Evolutionary conservation across 1,140 invertebrate genomes (phyloP), one percentile per base, ranked within the genome.

Genomic region (Latrodectus geometricus): DNA sequence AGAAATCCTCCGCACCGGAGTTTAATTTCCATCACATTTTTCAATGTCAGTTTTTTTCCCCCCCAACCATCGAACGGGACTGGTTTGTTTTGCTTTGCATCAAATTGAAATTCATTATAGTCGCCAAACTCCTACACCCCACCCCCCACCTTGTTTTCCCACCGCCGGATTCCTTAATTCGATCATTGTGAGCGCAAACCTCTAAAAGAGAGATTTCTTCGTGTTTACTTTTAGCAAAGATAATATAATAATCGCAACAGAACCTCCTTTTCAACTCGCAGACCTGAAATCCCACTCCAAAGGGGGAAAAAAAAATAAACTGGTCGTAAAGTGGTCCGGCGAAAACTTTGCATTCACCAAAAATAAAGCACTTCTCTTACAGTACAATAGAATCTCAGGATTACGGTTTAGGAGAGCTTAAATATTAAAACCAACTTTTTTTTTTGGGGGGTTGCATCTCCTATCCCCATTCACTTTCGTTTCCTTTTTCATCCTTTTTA

Each of bases 221-320:
- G 23, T 84, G 82, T 84, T 84, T 84, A 84, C 82, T 76, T 84
- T 76, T 52, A 75, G 61, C 52, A 76, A 84, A 84, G 82, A 84
- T 84, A 84, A 84, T 76, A 76, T 84, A 84, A 84, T 84, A 84
- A 84, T 69, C 49, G 73, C 82, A 52, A 83, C 80, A 83, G 21
- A 83, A 69, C 17, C 14, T 50, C 23, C 35, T 50, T 35, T 8
- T 14, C 56, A 21, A 69, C 77, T 49, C 66, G 56, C 49, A 79
- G 50, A 56, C 66, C 61, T 61, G 68, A 79, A 79, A 79, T 69
- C 77, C 77, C 52, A 52, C 74, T 52, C 35, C 3, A 68, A 23
- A 66, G 23, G 12, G 20, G 17, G 2, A 56, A 8, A 9, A 78
- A 78, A 54, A 78, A 74, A 74, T 20, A 74, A 76, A 12, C 14